Evolutionary conservation across 2,888 invertebrate genomes (phyloP).

Genomic region (Nomada goodeniana): DNA sequence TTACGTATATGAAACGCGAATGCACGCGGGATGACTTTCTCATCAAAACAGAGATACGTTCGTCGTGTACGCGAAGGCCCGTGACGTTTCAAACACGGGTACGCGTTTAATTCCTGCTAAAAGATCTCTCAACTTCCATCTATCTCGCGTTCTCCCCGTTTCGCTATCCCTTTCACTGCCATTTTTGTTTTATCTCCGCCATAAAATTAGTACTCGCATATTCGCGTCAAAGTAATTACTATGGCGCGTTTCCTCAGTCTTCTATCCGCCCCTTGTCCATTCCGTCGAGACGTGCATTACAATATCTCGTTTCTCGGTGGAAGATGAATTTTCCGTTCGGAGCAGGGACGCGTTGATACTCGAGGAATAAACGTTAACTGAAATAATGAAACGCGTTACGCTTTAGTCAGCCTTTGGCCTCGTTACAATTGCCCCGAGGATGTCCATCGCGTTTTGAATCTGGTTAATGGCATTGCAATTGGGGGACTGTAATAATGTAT

Average conservation of each 20-base stretch:
- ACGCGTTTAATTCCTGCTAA: conserved; percentile 57
- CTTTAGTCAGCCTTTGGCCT: background rate
- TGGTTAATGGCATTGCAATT: background rate
- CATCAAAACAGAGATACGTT: conserved; percentile 50
- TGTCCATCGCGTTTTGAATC: background rate
- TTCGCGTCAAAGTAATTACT: conserved; percentile 51
- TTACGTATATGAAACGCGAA: conserved; percentile 43
- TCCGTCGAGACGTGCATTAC: background rate
- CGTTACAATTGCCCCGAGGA: background rate
- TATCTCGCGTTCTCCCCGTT: background rate
- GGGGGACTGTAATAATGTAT: too few relatives aligned
- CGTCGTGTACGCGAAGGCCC: conserved; percentile 35
- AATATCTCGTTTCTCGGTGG: conserved; percentile 2
- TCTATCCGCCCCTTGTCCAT: background rate
- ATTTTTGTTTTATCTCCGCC: conserved; percentile 10
- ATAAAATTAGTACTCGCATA: conserved; percentile 55
- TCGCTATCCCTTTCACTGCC: background rate
- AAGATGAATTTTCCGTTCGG: background rate
- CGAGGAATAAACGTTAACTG: background rate
- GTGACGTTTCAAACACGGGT: conserved; percentile 32
- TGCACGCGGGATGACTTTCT: conserved; percentile 47
- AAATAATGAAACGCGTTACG: conserved; percentile 5
- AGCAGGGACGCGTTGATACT: background rate
- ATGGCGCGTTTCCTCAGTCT: conserved; percentile 16
- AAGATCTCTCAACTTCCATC: conserved; percentile 40